Conservation (phyloP, 2,113 vertebrate genomes). For the Corythoichthys intestinalis region DNA sequence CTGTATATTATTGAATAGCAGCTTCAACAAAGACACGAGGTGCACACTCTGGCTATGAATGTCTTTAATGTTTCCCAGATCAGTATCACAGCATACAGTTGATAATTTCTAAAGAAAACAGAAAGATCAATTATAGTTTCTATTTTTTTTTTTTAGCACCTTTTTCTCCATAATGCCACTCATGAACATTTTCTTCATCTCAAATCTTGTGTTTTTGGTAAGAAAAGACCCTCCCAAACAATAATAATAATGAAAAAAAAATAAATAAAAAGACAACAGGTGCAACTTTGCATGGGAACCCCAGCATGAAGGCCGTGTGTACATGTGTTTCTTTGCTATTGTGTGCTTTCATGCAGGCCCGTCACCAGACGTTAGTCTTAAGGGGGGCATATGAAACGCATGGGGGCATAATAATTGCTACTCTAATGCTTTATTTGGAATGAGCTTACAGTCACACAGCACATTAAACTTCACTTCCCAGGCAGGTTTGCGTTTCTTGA, state of each 20-base stretch:
- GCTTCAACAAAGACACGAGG: not conserved
- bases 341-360: conserved; percentile 10
- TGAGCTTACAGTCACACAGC: too few species aligned
- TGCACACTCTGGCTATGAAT: not conserved
- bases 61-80: conserved; percentile 79
- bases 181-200: conserved; percentile 67
- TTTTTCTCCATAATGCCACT: conserved; percentile 60
- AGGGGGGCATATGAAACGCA: too few species aligned
- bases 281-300: conserved; percentile 49
- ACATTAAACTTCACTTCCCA: too few species aligned
- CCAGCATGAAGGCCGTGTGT: conserved; percentile 7
- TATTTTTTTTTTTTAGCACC: conserved; percentile 49
- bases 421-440: too few species aligned
- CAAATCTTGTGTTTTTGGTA: conserved; percentile 63
- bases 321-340: not conserved
- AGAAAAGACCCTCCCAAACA: conserved; percentile 59
- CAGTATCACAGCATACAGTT: conserved; percentile 79
- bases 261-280: conserved; percentile 74
- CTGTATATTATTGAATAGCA: not conserved
- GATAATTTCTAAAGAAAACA: conserved; percentile 78
- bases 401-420: too few species aligned
- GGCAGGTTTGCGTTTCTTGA: too few species aligned
- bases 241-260: conserved; percentile 26
- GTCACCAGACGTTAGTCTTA: too few species aligned
- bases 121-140: conserved; percentile 59